Percentiles rank a stretch among this genome's conserved stretches.
Evolutionary conservation across 2,888 invertebrate genomes (phyloP).

Genomic region (Tridacna gigas): DNA sequence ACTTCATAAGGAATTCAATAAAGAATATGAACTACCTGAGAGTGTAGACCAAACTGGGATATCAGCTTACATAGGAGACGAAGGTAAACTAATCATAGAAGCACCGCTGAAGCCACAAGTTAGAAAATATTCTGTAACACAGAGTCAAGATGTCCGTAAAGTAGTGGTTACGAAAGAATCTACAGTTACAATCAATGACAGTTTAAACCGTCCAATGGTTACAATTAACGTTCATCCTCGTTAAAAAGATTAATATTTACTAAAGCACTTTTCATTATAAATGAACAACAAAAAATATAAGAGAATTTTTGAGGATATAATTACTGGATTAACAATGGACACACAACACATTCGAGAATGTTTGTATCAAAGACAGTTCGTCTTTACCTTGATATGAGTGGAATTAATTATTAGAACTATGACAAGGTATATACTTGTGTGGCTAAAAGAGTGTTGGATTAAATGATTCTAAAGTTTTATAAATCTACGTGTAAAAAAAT

Average conservation of each 20-base stretch:
- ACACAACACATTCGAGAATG: no score
- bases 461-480: no score
- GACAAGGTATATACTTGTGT: no score
- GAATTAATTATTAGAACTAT: no score
- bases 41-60: conserved; percentile 83
- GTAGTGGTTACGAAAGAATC: conserved; percentile 80
- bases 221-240: conserved; percentile 80
- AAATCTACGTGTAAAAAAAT: no score
- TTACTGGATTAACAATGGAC: no score
- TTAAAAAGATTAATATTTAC: conserved; percentile 36
- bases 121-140: conserved; percentile 78
- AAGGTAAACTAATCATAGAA: conserved; percentile 83
- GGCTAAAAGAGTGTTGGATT: no score
- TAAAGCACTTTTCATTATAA: no score
- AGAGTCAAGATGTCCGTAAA: conserved; percentile 79
- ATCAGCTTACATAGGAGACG: conserved; percentile 82
- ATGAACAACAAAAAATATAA: no score
- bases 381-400: no score
- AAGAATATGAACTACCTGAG: conserved; percentile 84
- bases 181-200: conserved; percentile 78
- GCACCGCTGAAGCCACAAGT: conserved; percentile 81
- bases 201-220: conserved; percentile 78
- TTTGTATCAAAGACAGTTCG: no score
- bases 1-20: conserved; percentile 83
- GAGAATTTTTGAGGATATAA: no score